phyloP scores from a whole-genome alignment of 2,888 invertebrate genomes.

The Drosophila meridionalis region DNA sequence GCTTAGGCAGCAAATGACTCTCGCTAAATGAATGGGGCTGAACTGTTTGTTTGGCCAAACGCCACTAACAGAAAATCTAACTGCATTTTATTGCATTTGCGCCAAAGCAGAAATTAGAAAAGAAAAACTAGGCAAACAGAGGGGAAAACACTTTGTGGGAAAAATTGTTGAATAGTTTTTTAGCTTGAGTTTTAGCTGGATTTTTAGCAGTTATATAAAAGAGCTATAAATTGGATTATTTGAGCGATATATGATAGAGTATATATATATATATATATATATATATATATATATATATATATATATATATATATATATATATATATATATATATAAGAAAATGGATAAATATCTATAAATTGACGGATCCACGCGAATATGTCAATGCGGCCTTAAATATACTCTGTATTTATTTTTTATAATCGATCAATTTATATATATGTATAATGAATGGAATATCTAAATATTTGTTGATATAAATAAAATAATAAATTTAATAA shows the following conservation, averaged over 20 bases:
- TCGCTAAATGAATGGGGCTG: conserved; percentile 58
- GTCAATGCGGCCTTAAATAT: too few species aligned
- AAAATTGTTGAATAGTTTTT: conserved; percentile 5
- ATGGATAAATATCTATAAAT: not conserved
- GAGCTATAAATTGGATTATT: not conserved
- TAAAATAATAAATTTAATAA: too few species aligned
- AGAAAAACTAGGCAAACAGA: not conserved
- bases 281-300: not conserved
- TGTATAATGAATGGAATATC: too few species aligned
- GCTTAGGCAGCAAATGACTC: conserved; percentile 66
- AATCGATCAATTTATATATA: too few species aligned
- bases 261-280: not conserved
- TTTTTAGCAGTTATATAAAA: not conserved
- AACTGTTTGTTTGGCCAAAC: conserved; percentile 34
- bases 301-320: not conserved
- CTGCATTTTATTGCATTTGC: conserved; percentile 38
- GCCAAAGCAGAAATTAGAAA: conserved; percentile 10
- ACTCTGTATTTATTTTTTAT: too few species aligned
- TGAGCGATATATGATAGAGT: not conserved
- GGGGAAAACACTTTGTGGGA: conserved; percentile 3
- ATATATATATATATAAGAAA: not conserved
- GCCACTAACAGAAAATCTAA: conserved; percentile 25
- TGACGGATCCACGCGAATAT: too few species aligned
- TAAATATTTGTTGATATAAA: too few species aligned
- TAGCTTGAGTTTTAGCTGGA: not conserved